Evolutionary conservation across 2,797 vertebrate genomes (phyloP).

Genomic region (Morelia viridis): DNA sequence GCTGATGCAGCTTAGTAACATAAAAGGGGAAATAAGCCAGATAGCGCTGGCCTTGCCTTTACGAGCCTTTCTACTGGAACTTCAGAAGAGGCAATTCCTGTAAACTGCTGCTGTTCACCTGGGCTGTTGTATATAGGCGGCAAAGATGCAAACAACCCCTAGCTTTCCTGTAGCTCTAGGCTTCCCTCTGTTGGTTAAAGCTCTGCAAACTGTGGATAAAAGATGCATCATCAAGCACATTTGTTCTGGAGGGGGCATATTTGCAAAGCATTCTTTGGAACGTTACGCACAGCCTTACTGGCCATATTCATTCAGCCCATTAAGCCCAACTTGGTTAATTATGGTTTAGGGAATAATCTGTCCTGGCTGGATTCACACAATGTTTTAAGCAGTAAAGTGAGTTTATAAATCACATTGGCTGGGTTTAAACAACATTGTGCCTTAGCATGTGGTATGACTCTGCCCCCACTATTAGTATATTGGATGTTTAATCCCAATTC

Average conservation of each 20-base stretch:
- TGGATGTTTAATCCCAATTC: background rate
- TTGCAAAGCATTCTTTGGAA: background rate
- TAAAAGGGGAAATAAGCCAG: background rate
- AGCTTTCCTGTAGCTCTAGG: background rate
- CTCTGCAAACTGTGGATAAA: background rate
- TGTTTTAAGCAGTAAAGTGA: background rate
- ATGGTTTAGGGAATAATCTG: background rate
- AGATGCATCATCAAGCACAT: background rate
- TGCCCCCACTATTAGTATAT: background rate
- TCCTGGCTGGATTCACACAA: background rate
- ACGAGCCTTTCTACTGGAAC: background rate
- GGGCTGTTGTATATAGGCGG: background rate
- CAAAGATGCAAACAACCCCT: background rate
- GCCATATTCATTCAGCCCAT: background rate
- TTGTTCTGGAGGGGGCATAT: background rate
- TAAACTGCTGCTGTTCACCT: background rate
- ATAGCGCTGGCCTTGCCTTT: background rate
- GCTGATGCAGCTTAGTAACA: too few species aligned
- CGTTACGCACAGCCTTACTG: too few species aligned
- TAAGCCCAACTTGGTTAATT: background rate
- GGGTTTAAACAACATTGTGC: background rate
- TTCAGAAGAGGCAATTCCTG: background rate
- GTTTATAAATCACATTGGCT: background rate
- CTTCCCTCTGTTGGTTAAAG: background rate
- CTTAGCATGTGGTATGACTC: background rate